These are phyloP conservation scores for Vombatus ursinus DNA, from an alignment of 2,113 vertebrate species.

Conservation along the genomic window DNA sequence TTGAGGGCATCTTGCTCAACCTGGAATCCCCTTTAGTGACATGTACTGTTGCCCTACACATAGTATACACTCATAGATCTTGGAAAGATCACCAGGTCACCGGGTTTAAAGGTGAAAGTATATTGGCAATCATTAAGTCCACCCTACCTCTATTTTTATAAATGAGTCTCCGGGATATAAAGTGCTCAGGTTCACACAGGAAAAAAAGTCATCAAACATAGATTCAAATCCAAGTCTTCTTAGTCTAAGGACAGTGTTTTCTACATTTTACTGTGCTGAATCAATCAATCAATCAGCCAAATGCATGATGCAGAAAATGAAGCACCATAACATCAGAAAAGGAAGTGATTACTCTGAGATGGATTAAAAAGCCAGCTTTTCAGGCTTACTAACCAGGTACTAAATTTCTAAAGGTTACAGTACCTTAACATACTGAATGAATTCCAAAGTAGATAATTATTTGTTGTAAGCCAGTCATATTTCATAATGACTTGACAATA, in stretches of 20 bases:
- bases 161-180: neutral
- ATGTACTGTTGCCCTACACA: too few relatives aligned
- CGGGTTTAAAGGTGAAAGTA: neutral
- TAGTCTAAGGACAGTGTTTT: neutral
- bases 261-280: neutral
- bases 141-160: neutral
- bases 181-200: neutral
- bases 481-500: conserved; percentile 52
- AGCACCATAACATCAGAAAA: neutral
- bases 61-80: neutral
- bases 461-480: conserved; percentile 41
- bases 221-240: neutral
- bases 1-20: neutral
- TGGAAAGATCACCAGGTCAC: neutral
- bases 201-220: neutral
- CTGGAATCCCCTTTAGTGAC: neutral
- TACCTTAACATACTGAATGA: neutral
- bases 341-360: neutral
- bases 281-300: neutral
- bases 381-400: neutral
- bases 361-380: neutral
- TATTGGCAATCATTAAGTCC: neutral
- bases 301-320: neutral
- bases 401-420: neutral
- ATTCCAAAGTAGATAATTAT: conserved; percentile 57